Evolutionary conservation across 2,888 invertebrate genomes (phyloP).

Genomic region (Sesamia inferens): DNA sequence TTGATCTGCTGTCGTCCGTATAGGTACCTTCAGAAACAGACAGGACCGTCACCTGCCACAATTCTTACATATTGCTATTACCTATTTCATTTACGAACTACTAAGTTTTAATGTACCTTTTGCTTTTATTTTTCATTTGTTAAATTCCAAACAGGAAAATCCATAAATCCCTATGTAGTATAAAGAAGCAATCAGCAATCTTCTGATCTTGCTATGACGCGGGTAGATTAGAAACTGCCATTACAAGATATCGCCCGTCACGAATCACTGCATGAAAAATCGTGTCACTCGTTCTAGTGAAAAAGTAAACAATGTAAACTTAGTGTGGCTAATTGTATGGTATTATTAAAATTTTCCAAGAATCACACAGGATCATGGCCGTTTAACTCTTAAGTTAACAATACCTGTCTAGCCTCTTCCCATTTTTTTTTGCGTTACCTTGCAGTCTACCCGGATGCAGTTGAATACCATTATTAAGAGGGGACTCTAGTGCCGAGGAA

Average conservation of each 20-base stretch:
- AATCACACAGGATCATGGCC: constrained; percentile 11
- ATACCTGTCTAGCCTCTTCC: not conserved
- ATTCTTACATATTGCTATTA: not conserved
- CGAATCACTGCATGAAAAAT: constrained; percentile 57
- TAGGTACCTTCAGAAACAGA: no score
- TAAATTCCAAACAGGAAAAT: constrained; percentile 35
- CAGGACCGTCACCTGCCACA: not conserved
- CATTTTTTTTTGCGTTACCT: not conserved
- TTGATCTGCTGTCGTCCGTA: no score
- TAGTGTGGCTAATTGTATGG: constrained; percentile 30
- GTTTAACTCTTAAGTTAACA: not conserved
- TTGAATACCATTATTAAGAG: not conserved
- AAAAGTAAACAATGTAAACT: constrained; percentile 36
- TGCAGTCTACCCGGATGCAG: not conserved
- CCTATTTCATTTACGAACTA: not conserved
- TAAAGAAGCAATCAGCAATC: constrained; percentile 39
- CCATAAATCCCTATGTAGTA: constrained; percentile 23
- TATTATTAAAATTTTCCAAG: constrained; percentile 31
- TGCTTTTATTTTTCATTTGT: not conserved
- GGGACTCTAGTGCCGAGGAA: not conserved
- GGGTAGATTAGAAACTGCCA: constrained; percentile 44
- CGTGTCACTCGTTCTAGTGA: constrained; percentile 34
- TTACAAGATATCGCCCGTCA: constrained; percentile 50
- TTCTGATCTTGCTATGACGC: constrained; percentile 29
- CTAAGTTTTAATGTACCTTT: not conserved